Evolutionary conservation across 2,113 vertebrate species (phyloP), one percentile per base, ranked within the genome.

Genomic region (Lagopus muta): DNA sequence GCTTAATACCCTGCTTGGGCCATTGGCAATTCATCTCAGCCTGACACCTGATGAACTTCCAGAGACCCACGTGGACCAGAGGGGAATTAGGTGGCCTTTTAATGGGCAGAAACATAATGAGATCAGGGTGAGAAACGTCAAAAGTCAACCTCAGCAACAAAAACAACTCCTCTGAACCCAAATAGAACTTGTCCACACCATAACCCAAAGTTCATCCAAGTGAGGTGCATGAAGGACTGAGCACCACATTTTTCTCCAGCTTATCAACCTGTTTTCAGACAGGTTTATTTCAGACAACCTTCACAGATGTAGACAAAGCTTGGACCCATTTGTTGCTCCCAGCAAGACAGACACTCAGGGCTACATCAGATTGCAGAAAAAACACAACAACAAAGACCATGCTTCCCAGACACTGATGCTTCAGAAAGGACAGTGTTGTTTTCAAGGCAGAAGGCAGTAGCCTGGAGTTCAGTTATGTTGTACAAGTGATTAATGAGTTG

Each of bases 401-500:
- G 45, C 43, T 78, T 90, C 6, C 9, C 88, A 87, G 66, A 69
- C 79, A 13, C 62, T 58, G 57, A 2, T 61, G 27, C 62, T 92
- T 75, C 40, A 82, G 86, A 87, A 85, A 70, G 5, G 48, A 60
- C 60, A 78, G 18, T 38, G 43, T 74, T 90, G 93, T 72, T 93
- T 75, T 81, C 70, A 79, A 94, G 70, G 86, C 86, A 95, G 83
- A 79, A 86, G 61, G 81, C 94, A 92, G 83, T 62, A 87, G 89
- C 71, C 86, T 90, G 74, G 71, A 92, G 90, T 94, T 96, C 95
- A 96, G 58, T 90, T 90, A 92, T 83, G 69, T 32, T 79, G 62
- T 45, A 71, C 0, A 54, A 16, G 61, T 92, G 89, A 96, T 94
- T 84, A 91, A 94, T 88, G 82, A 71, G 79, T 80, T 94, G 43